Evolutionary conservation across 2,113 vertebrate species (phyloP).

Genomic region (Actenoides lindsayi): DNA sequence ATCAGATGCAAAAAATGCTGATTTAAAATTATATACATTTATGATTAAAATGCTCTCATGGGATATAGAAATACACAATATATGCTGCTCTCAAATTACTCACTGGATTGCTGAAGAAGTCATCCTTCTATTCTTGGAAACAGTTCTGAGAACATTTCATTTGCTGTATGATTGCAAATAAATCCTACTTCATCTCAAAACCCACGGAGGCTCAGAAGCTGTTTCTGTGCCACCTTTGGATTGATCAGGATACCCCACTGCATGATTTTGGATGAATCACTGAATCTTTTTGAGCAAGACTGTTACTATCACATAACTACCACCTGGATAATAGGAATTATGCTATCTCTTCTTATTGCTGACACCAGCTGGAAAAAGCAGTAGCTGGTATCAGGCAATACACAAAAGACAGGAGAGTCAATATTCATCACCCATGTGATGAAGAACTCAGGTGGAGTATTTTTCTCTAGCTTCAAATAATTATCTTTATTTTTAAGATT

Average conservation of each 20-base stretch:
- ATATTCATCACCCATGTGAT: not conserved
- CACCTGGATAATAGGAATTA: not conserved
- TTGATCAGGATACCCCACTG: slow-evolving; percentile 16
- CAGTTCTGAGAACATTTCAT: slow-evolving; percentile 34
- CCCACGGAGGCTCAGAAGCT: not conserved
- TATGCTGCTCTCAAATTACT: slow-evolving; percentile 9
- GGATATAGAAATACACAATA: not conserved
- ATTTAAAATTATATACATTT: slow-evolving; percentile 18
- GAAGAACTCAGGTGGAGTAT: not conserved
- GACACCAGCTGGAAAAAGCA: not conserved
- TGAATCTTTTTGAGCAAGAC: not conserved
- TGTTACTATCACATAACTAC: not conserved
- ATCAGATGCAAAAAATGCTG: not conserved
- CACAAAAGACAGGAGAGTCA: not conserved
- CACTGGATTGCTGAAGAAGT: slow-evolving; percentile 31
- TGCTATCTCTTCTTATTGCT: not conserved
- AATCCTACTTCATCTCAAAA: slow-evolving; percentile 19
- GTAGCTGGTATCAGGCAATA: not conserved
- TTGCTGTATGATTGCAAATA: not conserved
- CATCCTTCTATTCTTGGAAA: slow-evolving; percentile 45
- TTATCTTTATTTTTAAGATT: not conserved
- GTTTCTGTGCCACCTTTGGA: not conserved
- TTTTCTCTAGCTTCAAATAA: not conserved
- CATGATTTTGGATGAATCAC: not conserved
- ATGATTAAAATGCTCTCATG: slow-evolving; percentile 5